These are phyloP conservation scores for Dynastes grantii DNA, from an alignment of 2,888 invertebrate species.

Conservation along the genomic window DNA sequence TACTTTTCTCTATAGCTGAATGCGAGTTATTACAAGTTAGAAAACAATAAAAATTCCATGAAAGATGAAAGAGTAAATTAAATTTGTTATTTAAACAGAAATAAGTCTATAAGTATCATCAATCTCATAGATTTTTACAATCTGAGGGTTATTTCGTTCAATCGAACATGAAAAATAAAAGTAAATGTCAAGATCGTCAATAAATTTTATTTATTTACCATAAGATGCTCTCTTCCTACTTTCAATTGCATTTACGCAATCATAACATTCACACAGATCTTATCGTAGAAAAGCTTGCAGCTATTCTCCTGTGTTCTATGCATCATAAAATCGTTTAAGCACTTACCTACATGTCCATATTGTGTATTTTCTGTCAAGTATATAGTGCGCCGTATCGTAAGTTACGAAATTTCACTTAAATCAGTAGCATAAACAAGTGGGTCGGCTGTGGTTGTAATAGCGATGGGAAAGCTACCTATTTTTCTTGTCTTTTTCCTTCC, in stretches of 20 bases:
- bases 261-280: background rate
- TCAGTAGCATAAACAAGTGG: conserved; percentile 22
- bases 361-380: background rate
- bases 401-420: conserved; percentile 39
- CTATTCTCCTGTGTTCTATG: conserved; percentile 8
- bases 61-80: no score
- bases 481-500: conserved; percentile 24
- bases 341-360: background rate
- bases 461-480: conserved; percentile 35
- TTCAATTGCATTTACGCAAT: background rate
- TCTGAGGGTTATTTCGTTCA: no score
- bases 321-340: background rate
- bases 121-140: no score
- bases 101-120: no score
- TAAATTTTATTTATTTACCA: background rate
- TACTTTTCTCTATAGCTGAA: no score
- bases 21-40: no score
- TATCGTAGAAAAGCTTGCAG: background rate
- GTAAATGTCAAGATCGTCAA: no score
- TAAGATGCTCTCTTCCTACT: background rate
- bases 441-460: conserved; percentile 1
- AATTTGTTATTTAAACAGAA: no score
- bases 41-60: no score
- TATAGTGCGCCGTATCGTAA: background rate
- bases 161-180: no score